Evolutionary conservation across 2,797 vertebrate species (phyloP).

Genomic region (Lycodopsis pacificus): DNA sequence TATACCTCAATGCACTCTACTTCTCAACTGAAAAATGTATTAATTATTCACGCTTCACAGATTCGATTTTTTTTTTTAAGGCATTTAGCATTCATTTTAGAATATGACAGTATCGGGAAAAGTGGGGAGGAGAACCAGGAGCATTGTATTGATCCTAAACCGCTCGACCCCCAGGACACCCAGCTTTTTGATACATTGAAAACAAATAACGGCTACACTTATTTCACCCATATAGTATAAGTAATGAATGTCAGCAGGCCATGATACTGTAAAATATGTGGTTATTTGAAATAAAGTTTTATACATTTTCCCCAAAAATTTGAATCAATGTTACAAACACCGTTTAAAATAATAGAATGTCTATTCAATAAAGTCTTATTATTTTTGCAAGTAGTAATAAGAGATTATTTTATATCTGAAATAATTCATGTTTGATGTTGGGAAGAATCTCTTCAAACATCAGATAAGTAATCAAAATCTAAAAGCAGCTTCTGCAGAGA

Average conservation of each 20-base stretch:
- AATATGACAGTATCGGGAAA: background rate
- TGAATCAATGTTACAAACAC: background rate
- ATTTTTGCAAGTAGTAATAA: background rate
- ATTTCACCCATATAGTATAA: background rate
- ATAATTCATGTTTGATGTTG: conserved; percentile 42
- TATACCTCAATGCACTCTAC: background rate
- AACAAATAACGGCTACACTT: background rate
- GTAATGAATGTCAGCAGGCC: background rate
- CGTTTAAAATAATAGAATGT: background rate
- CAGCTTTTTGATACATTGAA: background rate
- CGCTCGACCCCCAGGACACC: background rate
- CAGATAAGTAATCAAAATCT: conserved; percentile 49
- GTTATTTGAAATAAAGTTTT: background rate
- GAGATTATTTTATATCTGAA: conserved; percentile 4
- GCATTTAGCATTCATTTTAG: background rate
- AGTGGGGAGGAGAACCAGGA: background rate
- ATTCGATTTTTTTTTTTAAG: background rate
- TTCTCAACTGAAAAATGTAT: background rate
- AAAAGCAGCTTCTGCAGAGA: conserved; percentile 55
- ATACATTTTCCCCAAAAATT: background rate
- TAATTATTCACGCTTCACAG: background rate
- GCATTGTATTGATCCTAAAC: background rate
- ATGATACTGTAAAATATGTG: background rate
- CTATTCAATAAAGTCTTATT: conserved; percentile 2
- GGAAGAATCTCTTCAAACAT: conserved; percentile 43